These are phyloP conservation scores for Pristionchus entomophagus DNA, from an alignment of 2,888 invertebrate genomes.

Conservation along the genomic window DNA sequence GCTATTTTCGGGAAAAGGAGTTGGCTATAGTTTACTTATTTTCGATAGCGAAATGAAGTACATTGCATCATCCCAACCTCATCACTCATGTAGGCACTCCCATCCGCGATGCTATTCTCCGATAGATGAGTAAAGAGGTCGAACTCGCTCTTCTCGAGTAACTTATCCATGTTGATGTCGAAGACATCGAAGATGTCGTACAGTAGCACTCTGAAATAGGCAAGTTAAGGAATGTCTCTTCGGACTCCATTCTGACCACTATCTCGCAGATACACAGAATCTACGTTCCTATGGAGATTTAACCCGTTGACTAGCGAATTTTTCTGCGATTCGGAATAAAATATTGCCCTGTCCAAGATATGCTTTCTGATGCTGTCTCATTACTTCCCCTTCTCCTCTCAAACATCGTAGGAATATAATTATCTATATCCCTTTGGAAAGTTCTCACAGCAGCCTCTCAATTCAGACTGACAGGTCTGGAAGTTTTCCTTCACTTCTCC, in stretches of 20 bases:
- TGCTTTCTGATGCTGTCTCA: neutral
- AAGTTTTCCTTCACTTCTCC: neutral
- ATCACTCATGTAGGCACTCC: neutral
- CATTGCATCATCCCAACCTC: slow-evolving; percentile 25
- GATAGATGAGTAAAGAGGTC: slow-evolving; percentile 37
- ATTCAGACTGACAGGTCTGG: slow-evolving; percentile 29
- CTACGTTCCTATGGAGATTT: too few species aligned
- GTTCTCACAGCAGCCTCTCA: neutral
- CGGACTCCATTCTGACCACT: too few species aligned
- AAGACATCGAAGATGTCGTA: slow-evolving; percentile 47
- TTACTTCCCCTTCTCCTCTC: neutral
- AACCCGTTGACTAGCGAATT: too few species aligned
- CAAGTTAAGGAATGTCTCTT: too few species aligned
- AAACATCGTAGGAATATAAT: too few species aligned
- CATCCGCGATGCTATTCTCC: neutral
- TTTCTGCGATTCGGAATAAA: too few species aligned
- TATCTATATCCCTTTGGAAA: too few species aligned
- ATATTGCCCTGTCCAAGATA: too few species aligned
- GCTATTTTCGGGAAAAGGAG: too few species aligned
- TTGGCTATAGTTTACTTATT: too few species aligned
- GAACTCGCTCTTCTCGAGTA: slow-evolving; percentile 34
- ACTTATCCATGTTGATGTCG: slow-evolving; percentile 33
- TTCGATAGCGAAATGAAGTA: too few species aligned
- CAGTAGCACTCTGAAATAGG: slow-evolving; percentile 21
- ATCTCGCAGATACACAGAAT: too few species aligned